Conservation (phyloP, 2,797 vertebrate genomes). For the Tauraco hartlaubi region DNA sequence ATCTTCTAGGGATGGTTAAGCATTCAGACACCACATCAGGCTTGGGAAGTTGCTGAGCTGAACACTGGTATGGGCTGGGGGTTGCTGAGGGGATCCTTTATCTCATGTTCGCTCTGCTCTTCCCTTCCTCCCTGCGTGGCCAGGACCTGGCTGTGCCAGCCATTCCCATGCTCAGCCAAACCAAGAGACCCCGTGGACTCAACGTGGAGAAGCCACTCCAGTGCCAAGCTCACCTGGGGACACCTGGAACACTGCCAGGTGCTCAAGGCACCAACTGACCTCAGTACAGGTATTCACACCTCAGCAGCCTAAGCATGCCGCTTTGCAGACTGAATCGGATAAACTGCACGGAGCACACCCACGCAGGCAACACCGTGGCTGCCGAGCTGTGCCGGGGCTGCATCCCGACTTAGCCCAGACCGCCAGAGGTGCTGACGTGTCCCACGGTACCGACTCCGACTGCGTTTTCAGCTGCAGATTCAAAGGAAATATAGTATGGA, state of each 20-base stretch:
- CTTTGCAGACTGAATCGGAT: accelerated
- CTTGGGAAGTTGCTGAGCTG: background rate
- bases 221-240: accelerated
- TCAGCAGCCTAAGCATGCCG: accelerated
- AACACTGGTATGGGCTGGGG: background rate
- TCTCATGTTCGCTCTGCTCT: background rate
- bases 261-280: background rate
- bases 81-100: background rate
- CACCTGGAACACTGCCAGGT: background rate
- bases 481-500: background rate
- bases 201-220: background rate
- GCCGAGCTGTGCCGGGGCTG: background rate
- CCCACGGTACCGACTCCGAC: accelerated
- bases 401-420: background rate
- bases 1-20: background rate
- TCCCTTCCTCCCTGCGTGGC: accelerated
- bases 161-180: accelerated
- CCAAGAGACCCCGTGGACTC: accelerated
- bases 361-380: background rate
- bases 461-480: background rate
- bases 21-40: background rate
- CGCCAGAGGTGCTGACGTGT: accelerated
- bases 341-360: accelerated
- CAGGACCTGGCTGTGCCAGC: accelerated
- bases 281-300: accelerated